Base-by-base conservation (phyloP, 1,140 invertebrate species). In the Sarcophaga peregrina region DNA sequence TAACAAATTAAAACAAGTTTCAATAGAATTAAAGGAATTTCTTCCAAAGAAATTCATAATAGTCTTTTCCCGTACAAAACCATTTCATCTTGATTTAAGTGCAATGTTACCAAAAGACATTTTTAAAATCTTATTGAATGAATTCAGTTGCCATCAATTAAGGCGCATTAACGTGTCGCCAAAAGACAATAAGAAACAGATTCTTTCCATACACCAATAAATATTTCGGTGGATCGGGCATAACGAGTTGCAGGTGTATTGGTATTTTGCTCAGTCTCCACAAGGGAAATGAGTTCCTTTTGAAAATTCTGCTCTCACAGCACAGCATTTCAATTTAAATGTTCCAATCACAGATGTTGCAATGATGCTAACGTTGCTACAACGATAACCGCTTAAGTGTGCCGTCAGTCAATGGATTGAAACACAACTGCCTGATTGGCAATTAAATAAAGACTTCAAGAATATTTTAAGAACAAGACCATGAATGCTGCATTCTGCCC, bases 371-470 rank as follows among this genome's bases (percentile, higher is more conserved):
- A 68, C 20, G 20, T 25, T 25, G 62, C 62, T 68, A 25, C 62
- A 68, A 68, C 17, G 62, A 20, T 25, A 68, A 20, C 7, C 17
- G 8, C 62, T 68, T 25, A 68, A 68, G 62, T 68, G 62, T 68
- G 17, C 9, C 62, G 25, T 4, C 25, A 37, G 25, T 37, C 4
- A 2, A 20, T 20, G 20, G 62, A 68, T 68, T 68, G 17, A 68
- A 25, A 25, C 13, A 58, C 17, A 68, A 68, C 62, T 68, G 62
- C n/a, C 17, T 25, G 17, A 68, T 68, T 68, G 62, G 4, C 62
- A 68, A 68, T 68, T 20, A 68, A 68, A 68, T 68, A n/a, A 68
- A 68, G 62, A 25, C 62, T 68, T 68, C 17, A 20, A n/a, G n/a
- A 68, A 25, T 8, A 20, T 25, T 68, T 68, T 25, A 8, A 68